These are phyloP conservation scores for Phainopepla nitens DNA, from an alignment of 2,113 vertebrate species.

Conservation along the genomic window DNA sequence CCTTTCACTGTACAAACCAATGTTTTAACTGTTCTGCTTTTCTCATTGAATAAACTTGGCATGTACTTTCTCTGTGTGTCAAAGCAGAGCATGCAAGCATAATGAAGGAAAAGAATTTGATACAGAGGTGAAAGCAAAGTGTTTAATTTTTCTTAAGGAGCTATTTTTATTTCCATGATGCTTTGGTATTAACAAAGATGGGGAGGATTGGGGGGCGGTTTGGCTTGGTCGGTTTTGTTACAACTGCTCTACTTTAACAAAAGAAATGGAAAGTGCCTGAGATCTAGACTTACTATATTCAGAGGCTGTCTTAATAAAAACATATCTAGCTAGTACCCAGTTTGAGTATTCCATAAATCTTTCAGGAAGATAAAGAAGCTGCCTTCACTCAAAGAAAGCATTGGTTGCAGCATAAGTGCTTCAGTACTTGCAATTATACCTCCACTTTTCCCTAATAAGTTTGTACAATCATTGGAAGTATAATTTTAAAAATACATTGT, in stretches of 20 bases:
- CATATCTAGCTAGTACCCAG: not conserved
- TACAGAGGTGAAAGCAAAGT: not conserved
- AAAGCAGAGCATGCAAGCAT: not conserved
- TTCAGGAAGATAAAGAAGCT: not conserved
- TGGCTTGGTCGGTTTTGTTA: not conserved
- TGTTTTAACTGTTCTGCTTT: not conserved
- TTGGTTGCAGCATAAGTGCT: not conserved
- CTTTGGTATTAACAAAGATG: not conserved
- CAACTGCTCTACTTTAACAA: not conserved
- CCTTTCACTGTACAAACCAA: not conserved
- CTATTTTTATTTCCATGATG: not conserved
- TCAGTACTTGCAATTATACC: not conserved
- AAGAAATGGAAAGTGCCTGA: not conserved
- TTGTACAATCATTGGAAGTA: fast-evolving
- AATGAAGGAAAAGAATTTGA: conserved; percentile 10
- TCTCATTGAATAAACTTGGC: conserved; percentile 19
- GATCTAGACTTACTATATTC: not conserved
- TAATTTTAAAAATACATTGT: not conserved
- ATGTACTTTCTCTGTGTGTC: not conserved
- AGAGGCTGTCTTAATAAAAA: not conserved
- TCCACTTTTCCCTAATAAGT: not conserved
- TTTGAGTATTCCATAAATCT: not conserved
- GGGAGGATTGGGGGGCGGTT: fast-evolving
- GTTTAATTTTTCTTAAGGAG: not conserved
- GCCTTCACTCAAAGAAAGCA: not conserved